A percentile compares a stretch with the other conserved stretches of the same genome.
These are phyloP conservation scores for Paracanthobrama guichenoti DNA, from an alignment of 2,113 vertebrate species.

Conservation along the genomic window DNA sequence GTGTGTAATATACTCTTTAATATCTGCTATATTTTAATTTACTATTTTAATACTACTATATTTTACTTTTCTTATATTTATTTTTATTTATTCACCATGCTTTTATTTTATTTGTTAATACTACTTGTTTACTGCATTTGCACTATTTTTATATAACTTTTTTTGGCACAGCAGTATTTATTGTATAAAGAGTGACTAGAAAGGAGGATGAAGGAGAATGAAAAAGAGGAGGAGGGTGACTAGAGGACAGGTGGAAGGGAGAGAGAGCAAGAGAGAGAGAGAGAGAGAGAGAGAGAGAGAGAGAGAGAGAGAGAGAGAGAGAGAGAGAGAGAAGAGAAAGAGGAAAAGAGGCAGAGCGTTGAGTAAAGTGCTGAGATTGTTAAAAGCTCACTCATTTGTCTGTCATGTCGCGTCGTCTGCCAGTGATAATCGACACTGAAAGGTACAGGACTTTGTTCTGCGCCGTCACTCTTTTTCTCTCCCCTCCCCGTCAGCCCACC, in stretches of 20 bases:
- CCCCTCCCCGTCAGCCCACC: not conserved
- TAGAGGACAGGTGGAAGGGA: not conserved
- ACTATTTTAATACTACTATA: not conserved
- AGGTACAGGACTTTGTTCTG: slow-evolving; percentile 68
- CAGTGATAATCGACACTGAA: slow-evolving; percentile 74
- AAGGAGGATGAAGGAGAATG: not conserved
- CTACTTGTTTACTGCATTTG: not conserved
- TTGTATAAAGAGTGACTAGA: slow-evolving; percentile 11
- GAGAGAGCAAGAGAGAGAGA: not conserved
- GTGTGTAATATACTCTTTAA: too few species aligned
- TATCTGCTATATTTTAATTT: not conserved
- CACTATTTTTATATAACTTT: not conserved
- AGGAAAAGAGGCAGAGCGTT: not conserved
- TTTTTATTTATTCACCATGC: not conserved
- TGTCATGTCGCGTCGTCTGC: slow-evolving; percentile 68
- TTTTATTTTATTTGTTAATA: not conserved
- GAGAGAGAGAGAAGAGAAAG: too few species aligned
- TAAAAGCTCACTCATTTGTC: slow-evolving; percentile 73
- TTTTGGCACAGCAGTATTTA: not conserved
- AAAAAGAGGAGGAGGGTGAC: not conserved
- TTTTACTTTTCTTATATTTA: not conserved
- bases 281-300: not conserved
- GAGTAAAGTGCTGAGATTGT: slow-evolving; percentile 58
- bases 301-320: not conserved
- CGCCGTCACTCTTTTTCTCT: slow-evolving; percentile 14